Evolutionary conservation across 1,140 invertebrate species (phyloP).

Genomic region (Tetragnatha versicolor): DNA sequence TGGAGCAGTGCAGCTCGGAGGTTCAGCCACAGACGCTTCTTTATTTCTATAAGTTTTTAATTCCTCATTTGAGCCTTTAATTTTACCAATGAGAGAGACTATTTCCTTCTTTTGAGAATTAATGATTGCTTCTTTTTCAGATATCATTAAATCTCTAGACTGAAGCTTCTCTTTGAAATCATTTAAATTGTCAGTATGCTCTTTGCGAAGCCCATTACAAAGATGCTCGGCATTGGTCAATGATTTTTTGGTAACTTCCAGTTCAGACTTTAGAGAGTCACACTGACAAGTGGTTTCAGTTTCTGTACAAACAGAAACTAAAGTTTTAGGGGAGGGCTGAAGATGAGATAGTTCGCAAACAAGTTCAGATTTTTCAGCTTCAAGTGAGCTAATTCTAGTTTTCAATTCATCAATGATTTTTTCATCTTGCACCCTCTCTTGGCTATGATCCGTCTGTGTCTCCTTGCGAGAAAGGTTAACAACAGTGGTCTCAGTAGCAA

Average conservation of each 20-base stretch:
- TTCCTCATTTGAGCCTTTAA: background rate
- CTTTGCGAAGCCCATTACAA: background rate
- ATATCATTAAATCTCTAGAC: background rate
- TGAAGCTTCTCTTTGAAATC: background rate
- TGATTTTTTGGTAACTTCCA: background rate
- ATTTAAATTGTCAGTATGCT: background rate
- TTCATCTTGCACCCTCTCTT: background rate
- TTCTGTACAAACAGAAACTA: background rate
- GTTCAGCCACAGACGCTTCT: conserved; percentile 29
- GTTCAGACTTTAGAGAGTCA: conserved; percentile 13
- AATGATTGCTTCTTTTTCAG: conserved; percentile 7
- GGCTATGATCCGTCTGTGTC: background rate
- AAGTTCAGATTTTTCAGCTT: conserved; percentile 4
- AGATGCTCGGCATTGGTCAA: background rate
- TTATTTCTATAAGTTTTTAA: conserved; percentile 23
- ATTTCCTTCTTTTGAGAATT: conserved; percentile 8
- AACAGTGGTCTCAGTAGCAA: too few relatives aligned
- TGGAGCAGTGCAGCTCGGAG: conserved; percentile 61
- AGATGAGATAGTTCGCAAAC: background rate
- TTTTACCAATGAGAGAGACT: background rate
- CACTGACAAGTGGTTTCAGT: conserved; percentile 13
- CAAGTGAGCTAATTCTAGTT: too few relatives aligned
- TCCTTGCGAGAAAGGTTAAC: background rate
- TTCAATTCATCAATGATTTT: background rate
- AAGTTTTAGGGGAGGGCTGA: background rate